phyloP scores from a whole-genome alignment of 2,113 vertebrate species.

The Dissostichus mawsoni region DNA sequence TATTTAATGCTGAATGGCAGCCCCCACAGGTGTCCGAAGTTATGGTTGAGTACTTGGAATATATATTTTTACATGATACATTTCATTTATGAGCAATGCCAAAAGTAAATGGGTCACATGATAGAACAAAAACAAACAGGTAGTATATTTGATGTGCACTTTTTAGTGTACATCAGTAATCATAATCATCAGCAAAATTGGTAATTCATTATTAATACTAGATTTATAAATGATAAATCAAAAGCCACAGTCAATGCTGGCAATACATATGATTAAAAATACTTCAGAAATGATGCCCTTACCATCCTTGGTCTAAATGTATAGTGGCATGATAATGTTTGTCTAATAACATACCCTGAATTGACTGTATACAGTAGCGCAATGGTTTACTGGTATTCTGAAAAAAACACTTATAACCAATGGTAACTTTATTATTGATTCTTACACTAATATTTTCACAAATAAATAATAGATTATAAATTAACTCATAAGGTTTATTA shows the following conservation, averaged over 20 bases:
- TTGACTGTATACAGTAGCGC: constrained; percentile 50
- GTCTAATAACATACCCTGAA: constrained; percentile 69
- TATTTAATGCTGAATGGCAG: constrained; percentile 23
- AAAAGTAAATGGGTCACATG: constrained; percentile 42
- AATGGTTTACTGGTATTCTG: constrained; percentile 51
- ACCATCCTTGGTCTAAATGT: constrained; percentile 44
- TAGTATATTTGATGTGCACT: constrained; percentile 1
- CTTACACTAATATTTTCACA: constrained; percentile 58
- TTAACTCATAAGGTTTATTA: constrained; percentile 47
- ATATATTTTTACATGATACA: constrained; percentile 51
- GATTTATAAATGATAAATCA: constrained; percentile 41
- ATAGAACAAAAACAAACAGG: constrained; percentile 35
- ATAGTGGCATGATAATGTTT: constrained; percentile 44
- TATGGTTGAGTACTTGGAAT: constrained; percentile 46
- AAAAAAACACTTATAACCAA: constrained; percentile 61
- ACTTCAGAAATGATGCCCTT: constrained; percentile 22
- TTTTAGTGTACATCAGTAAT: constrained; percentile 30
- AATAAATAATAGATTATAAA: constrained; percentile 59
- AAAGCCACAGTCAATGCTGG: constrained; percentile 41
- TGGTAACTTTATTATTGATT: constrained; percentile 48
- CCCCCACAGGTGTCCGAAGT: constrained; percentile 29
- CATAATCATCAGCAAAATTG: constrained; percentile 24
- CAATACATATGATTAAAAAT: constrained; percentile 42
- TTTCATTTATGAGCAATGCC: constrained; percentile 49
- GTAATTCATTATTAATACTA: constrained; percentile 57